Evolutionary conservation across 2,888 invertebrate genomes (phyloP), one percentile per base, ranked within the genome.

Genomic region (Rosalia funebris): DNA sequence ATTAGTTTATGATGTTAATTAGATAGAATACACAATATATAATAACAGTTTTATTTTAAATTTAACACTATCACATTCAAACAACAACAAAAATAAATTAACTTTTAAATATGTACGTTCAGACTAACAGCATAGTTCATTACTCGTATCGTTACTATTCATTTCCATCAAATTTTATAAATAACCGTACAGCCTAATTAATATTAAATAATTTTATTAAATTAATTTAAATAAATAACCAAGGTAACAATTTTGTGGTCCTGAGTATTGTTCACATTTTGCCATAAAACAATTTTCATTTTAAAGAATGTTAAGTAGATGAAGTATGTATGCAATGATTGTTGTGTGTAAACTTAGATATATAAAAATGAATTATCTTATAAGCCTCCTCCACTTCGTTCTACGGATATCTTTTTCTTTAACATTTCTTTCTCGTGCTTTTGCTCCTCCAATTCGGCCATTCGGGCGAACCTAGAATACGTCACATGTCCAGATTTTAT

Each of bases 401-500:
- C 96, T 1, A 98, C 96, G 31, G 90, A 88, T 78, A 95, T 93
- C 82, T 91, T 90, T 81, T 88, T 88, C 81, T 90, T 91, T 39
- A 92, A 83, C 65, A 84, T 83, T 72, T 92, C 91, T 69, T 88
- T 87, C 77, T 94, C 92, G 69, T 91, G 90, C 68, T 92, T 89
- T 57, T 90, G 91, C 76, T 95, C 94, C 76, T 94, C 94, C 85
- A 95, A 86, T 82, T 96, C 95, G 0, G 95, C 95, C 88, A 96
- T 95, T 73, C 91, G 88, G 1, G 98, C 98, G 82, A 99, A 96
- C 62, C 98, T 87, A 11, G 96, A 98, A 81, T 96, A 95, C 1
- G 96, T 91, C 65, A 99, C 92, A 77, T 94, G 92, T 7, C 99
- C 99, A 0, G 95, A 93, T 82, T 98, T 98, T 72, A 99, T 91